phyloP scores from a whole-genome alignment of 2,888 invertebrate species.

The Meteorus cinctellus region DNA sequence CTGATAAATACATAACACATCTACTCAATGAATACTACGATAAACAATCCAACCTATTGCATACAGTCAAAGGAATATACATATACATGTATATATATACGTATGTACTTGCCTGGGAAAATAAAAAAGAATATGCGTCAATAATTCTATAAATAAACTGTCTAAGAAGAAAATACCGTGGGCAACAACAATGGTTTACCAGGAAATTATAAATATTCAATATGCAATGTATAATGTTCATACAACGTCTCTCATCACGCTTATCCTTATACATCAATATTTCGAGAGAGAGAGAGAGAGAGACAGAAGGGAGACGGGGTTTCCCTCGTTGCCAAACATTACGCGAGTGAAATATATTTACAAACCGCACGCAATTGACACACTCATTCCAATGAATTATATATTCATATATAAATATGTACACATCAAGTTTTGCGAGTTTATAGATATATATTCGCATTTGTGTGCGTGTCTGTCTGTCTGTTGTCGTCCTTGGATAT shows the following conservation, averaged over 20 bases:
- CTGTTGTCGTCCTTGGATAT: constrained; percentile 11
- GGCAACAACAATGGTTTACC: constrained; percentile 9
- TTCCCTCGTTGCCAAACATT: not conserved
- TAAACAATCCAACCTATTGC: not conserved
- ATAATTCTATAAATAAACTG: constrained; percentile 23
- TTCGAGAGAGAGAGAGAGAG: not conserved
- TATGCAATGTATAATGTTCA: not conserved
- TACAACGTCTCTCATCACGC: too few species aligned
- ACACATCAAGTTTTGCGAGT: not conserved
- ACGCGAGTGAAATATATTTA: not conserved
- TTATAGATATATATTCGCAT: not conserved
- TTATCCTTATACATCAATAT: not conserved
- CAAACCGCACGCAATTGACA: not conserved
- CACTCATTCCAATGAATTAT: not conserved
- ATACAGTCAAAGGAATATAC: not conserved
- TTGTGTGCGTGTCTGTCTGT: not conserved
- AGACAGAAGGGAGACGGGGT: not conserved
- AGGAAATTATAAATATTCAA: constrained; percentile 31
- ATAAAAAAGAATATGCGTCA: constrained; percentile 15
- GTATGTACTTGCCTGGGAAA: not conserved
- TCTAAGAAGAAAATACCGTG: not conserved
- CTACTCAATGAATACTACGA: too few species aligned
- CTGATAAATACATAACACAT: too few species aligned
- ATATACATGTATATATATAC: not conserved
- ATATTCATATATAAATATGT: not conserved